Evolutionary conservation across 2,113 vertebrate genomes (phyloP), one percentile per base, ranked within the genome.

Genomic region (Laterallus jamaicensis): DNA sequence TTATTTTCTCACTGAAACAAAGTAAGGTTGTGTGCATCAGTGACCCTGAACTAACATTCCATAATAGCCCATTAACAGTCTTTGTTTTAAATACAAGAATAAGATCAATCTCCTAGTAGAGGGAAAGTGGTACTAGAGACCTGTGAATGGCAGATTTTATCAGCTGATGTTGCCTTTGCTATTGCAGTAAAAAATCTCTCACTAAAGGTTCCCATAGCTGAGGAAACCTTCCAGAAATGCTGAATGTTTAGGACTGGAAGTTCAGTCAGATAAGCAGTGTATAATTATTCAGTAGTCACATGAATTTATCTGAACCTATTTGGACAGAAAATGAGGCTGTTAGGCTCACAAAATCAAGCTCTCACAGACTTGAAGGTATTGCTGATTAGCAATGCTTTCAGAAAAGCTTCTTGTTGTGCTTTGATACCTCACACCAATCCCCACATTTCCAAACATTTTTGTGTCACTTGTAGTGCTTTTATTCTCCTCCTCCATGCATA

Each of bases 121-220:
- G 12, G 35, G 67, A 82, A 73, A 96, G 49, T 52, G 50, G 44
- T 37, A 59, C 71, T 64, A 79, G 67, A 90, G 70, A 80, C 39
- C 32, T 93, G 32, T 32, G 89, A 94, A 94, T 62, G 75, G 67
- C 83, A 95, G 78, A 87, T 96, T 67, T 70, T 92, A 82, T 92
- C 91, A 91, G 71, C 31, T 64, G 69, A 35, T 88, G 75, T 52
- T 87, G 17, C 78, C 49, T 75, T 31, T 77, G 32, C 47, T 91
- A 55, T 64, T 75, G 67, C 64, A 85, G 78, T 64, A 93, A 64
- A 96, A 49, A 95, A 91, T 80, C 59, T 85, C 77, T 94, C 68
- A 26, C 69, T 79, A 69, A 93, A 94, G 74, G 77, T 91, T 96
- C 82, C 85, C 40, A 59, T 9, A 95, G 62, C 22, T 82, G 90